Conservation (phyloP, 2,113 vertebrate species). For the Nothocercus julius region DNA sequence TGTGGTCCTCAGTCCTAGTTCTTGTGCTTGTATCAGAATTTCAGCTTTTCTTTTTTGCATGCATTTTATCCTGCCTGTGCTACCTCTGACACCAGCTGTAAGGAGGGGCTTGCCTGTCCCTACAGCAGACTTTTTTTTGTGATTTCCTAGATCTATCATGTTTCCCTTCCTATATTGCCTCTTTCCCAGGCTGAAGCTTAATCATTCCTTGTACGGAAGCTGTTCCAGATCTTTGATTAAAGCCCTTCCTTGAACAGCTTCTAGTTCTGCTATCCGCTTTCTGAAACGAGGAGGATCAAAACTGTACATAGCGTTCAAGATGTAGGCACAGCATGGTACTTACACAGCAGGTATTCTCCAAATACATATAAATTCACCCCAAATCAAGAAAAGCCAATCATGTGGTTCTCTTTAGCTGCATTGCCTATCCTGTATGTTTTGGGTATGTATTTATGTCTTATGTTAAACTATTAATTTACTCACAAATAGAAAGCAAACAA, state of each 20-base stretch:
- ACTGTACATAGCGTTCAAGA: not conserved
- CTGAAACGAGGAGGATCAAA: not conserved
- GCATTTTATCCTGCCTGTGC: not conserved
- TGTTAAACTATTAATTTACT: not conserved
- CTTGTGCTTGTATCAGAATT: not conserved
- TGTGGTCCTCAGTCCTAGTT: not conserved
- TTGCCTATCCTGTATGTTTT: rapidly evolving
- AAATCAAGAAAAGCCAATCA: not conserved
- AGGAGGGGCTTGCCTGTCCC: not conserved
- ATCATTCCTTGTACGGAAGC: not conserved
- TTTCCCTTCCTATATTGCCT: not conserved
- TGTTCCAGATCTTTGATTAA: not conserved
- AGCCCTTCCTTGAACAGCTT: not conserved
- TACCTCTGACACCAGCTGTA: not conserved
- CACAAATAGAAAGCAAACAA: not conserved
- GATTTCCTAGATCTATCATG: not conserved
- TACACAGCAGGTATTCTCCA: not conserved
- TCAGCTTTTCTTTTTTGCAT: not conserved
- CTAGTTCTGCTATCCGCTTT: not conserved
- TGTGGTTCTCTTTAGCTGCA: not conserved
- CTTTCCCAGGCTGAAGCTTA: rapidly evolving
- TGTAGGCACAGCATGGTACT: rapidly evolving
- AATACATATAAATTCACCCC: not conserved
- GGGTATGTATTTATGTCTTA: not conserved
- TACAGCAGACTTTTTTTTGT: not conserved